Base-by-base conservation (phyloP, 2,797 vertebrate species). In the Sebastolobus altivelis region DNA sequence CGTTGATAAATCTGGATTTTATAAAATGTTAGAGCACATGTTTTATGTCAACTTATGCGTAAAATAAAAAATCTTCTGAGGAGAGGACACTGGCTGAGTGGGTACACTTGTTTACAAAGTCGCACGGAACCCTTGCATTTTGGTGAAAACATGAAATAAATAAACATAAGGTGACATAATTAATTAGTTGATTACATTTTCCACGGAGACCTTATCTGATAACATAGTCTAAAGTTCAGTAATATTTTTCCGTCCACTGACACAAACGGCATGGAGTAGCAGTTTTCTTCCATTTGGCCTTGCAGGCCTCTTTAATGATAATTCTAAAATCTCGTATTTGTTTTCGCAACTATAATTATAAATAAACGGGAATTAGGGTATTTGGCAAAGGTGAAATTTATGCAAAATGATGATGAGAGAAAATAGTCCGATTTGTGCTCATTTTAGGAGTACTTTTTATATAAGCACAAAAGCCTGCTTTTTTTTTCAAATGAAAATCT, bases 241-340 rank as follows among this genome's bases (percentile, higher is more conserved):
- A 1, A 5, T 37, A 58, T 18, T 69, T 38, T 52, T 1, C 49
- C 16, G 38, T 9, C 20, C 18, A 29, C 4, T 61, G 35, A 66
- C 25, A 40, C 11, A 78, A 20, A 56, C 27, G 4, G 16, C 11
- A 31, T 6, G 9, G 4, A 25, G 38, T 49, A 12, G 38, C 73
- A 49, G 4, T 49, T 59, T 63, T 18, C n/a, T 3, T 74, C 43
- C 35, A 35, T 69, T 62, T 80, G 89, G 89, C 86, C 87, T 88
- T 31, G 2, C 18, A 43, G 85, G 89, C 87, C 86, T 84, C 62
- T 78, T 72, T 7, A 27, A 25, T 31, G 3, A 60, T 61, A 35
- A 61, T 46, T 49, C 29, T 9, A 2, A 69, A 65, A 40, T 20
- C 4, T 60, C 5, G 0, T 7, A 18, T 68, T 63, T 35, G 5